Percentiles rank a stretch among this genome's conserved stretches.
Conservation (phyloP, 1,140 invertebrate species). For the Heterodera schachtii region DNA sequence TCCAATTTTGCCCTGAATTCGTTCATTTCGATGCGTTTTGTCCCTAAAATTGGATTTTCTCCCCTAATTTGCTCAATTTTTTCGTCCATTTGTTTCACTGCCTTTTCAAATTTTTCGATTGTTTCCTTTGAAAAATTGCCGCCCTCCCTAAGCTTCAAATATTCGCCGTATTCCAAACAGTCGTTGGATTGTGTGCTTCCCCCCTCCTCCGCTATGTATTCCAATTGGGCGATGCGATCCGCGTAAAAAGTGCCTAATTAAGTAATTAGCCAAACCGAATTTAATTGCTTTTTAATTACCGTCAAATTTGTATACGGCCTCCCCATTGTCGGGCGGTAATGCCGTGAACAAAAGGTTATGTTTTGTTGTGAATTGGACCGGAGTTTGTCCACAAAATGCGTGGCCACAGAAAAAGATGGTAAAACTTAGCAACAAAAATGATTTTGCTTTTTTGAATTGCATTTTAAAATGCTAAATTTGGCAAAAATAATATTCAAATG, state of each 20-base stretch:
- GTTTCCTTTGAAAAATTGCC: background rate
- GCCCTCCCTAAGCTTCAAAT: background rate
- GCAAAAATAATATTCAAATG: no score
- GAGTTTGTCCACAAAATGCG: background rate
- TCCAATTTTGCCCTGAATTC: no score
- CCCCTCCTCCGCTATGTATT: background rate
- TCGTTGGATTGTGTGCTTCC: conserved; percentile 27
- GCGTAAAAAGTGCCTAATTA: background rate
- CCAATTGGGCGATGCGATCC: conserved; percentile 7
- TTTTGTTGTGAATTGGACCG: background rate
- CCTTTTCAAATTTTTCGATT: background rate
- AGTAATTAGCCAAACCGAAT: background rate
- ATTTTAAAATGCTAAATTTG: no score
- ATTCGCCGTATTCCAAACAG: conserved; percentile 9
- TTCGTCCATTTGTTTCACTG: no score
- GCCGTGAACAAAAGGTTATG: background rate
- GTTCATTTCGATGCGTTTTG: no score
- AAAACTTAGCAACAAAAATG: background rate
- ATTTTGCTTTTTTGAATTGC: no score
- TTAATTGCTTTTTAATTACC: background rate
- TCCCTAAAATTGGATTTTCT: no score
- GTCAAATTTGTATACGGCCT: background rate
- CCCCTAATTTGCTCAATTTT: no score
- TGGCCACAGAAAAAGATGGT: background rate
- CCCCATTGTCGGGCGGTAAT: background rate